Base-by-base conservation (phyloP, 1,140 invertebrate species). In the Zaprionus gabonicus region DNA sequence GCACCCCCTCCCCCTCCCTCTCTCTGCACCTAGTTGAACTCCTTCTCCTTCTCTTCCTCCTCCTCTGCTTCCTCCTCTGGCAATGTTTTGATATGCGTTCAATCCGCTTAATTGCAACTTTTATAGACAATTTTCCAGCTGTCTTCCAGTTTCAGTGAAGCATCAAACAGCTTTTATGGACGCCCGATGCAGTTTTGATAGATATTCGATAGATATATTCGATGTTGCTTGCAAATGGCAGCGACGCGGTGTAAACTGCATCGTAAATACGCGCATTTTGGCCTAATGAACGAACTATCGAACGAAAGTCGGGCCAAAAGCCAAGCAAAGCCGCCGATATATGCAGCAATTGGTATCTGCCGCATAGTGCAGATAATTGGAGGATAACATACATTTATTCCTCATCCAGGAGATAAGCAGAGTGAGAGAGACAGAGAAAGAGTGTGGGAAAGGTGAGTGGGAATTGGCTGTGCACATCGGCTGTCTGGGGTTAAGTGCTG, bases 91-190 rank as follows among this genome's bases (percentile, higher is more conserved):
- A 88, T 86, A 86, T 88, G 84, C 83, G 77, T 87, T 74, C 70
- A 70, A 83, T 74, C 66, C 81, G 83, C 83, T 87, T 87, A 87
- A 87, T 87, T 87, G 83, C 83, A 81, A 88, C 51, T 88, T 87
- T 87, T 87, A 87, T 87, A 80, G 83, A 83, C 84, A 87, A 77
- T 80, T 75, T 84, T 72, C 53, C 66, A 57, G 51, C 71, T 53
- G 66, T 66, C 74, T 71, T 51, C 31, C 28, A 51, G 56, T 49
- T 57, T 23, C 70, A 63, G 36, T 23, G 34, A 5, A 31, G 57
- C 79, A 64, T 71, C 72, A 71, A 63, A 70, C 65, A 53, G 51
- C 71, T 73, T 80, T 86, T 83, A 88, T 86, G 80, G 73, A 71
- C 71, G 58, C 78, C 86, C 82, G 82, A 86, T 85, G 79, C 79